Evolutionary conservation across 1,140 invertebrate genomes (phyloP), one percentile per base, ranked within the genome.

Genomic region (Dreissena polymorpha): DNA sequence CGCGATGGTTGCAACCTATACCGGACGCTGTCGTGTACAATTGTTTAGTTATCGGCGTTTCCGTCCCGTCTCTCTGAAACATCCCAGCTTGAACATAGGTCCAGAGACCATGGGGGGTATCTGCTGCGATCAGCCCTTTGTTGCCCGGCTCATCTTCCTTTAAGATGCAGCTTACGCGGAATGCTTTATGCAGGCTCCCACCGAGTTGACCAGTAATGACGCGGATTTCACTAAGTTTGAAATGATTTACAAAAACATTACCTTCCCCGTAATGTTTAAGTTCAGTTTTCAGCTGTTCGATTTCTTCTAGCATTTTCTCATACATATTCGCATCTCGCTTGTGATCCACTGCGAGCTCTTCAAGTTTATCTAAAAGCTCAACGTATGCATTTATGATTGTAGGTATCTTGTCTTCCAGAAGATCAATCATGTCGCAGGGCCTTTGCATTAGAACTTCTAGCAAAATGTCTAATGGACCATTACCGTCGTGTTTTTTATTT

Each of bases 161-260:
- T 39, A 39, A 5, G 39, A 39, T 39, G 39, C 39, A 5, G 8
- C 39, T 39, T 39, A 39, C 8, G 39, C 68, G 7, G 29, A 80
- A 72, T 0, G 78, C 63, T 25, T 60, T 51, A 64, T 68, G 49
- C 23, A 80, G 55, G 67, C 67, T 79, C 6, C 12, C 21, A 3
- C 16, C 16, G 6, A n/a, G 57, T 60, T 70, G 51, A 14, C 55
- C 67, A 29, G 67, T 64, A 21, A 29, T 70, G 7, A 55, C 50
- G 10, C 23, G 68, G 14, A 83, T 53, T 71, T 83, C 73, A 39
- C 76, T 71, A 16, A 39, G 25, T 63, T 72, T 83, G 39, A 83
- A 83, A 53, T 83, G 72, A 53, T 83, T 70, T 0, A 83, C 81
- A 77, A 83, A 83, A 2, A 76, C 75, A 13, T 83, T 76, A 8